Conservation (phyloP, 2,888 invertebrate species). For the Drosophila crucigera region DNA sequence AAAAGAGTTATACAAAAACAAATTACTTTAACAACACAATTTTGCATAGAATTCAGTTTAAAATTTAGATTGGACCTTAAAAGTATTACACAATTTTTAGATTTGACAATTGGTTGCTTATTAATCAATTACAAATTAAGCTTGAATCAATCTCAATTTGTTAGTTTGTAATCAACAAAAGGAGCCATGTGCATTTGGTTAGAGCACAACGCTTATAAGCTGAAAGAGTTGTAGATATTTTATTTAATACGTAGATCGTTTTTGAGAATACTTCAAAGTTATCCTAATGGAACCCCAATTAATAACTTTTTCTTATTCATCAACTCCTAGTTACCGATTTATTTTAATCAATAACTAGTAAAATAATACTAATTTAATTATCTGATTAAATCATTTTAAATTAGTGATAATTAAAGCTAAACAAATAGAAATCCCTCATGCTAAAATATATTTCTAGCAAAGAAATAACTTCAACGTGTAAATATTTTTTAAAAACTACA, state of each 20-base stretch:
- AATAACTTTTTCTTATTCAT: not conserved
- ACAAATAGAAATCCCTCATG: not conserved
- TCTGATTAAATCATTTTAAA: not conserved
- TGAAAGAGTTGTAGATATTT: slow-evolving; percentile 1
- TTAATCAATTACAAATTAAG: slow-evolving; percentile 7
- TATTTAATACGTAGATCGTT: not conserved
- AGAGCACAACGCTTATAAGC: slow-evolving; percentile 8
- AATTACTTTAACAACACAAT: slow-evolving; percentile 72
- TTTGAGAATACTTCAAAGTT: not conserved
- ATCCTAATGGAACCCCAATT: not conserved
- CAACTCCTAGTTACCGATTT: not conserved
- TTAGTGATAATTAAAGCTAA: not conserved
- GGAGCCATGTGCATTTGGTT: slow-evolving; percentile 62
- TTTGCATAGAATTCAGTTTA: slow-evolving; percentile 28
- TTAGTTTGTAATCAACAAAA: slow-evolving; percentile 81
- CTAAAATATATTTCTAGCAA: not conserved
- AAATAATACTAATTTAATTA: not conserved
- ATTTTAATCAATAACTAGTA: not conserved
- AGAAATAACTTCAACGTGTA: not conserved
- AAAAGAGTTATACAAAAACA: slow-evolving; percentile 73
- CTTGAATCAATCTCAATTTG: slow-evolving; percentile 31
- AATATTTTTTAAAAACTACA: not conserved
- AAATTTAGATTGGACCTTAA: slow-evolving; percentile 1
- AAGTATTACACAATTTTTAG: not conserved
- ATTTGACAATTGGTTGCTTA: slow-evolving; percentile 7